phyloP scores from a whole-genome alignment of 2,113 vertebrate species.

The Burhinus oedicnemus region DNA sequence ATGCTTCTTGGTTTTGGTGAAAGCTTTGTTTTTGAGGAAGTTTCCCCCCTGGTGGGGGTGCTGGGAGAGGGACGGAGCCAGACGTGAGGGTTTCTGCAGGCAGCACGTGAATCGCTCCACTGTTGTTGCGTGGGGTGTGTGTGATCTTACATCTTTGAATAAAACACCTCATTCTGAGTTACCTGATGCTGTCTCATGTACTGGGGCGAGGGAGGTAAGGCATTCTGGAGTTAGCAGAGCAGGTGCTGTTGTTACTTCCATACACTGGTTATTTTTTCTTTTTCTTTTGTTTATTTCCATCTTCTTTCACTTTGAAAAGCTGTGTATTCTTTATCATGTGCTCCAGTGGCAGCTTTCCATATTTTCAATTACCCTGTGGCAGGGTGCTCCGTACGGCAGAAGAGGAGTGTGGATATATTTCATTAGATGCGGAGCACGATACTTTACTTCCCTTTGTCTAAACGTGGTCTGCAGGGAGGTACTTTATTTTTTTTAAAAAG shows the following conservation, averaged over 20 bases:
- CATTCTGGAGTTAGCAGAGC: neutral
- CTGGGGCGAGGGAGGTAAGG: neutral
- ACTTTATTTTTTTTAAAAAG: neutral
- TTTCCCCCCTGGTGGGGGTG: too few relatives aligned
- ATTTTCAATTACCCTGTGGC: neutral
- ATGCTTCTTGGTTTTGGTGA: neutral
- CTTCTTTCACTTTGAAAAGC: neutral
- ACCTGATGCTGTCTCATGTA: neutral
- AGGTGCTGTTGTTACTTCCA: neutral
- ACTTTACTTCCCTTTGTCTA: neutral
- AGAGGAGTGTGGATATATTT: neutral
- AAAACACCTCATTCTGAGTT: neutral
- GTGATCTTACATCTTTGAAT: too few relatives aligned
- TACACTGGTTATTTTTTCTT: neutral
- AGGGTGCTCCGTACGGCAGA: fast-evolving
- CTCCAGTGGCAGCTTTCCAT: neutral
- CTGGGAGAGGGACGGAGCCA: neutral
- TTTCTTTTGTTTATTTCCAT: neutral
- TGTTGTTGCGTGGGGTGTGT: fast-evolving
- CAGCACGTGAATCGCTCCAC: fast-evolving
- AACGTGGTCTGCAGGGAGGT: neutral
- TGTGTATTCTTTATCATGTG: neutral
- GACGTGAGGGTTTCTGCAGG: neutral
- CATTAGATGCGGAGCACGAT: neutral
- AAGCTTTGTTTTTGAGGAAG: neutral